Base-by-base conservation (phyloP, 2,888 invertebrate genomes). In the Parnassius glacialis region DNA sequence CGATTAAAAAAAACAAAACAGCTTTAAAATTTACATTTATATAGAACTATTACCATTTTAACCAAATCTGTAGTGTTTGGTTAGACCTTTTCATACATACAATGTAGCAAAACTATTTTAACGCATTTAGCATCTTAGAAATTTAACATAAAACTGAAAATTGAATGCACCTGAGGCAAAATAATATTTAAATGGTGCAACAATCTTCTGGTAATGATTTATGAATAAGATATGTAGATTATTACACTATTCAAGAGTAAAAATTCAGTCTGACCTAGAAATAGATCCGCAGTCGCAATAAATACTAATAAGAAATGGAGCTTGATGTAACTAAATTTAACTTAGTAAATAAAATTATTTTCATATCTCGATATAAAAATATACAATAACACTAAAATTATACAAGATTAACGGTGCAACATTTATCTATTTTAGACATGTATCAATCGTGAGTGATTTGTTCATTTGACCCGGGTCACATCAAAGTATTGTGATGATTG, bases 351-450 rank as follows among this genome's bases (percentile, higher is more conserved):
- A 79, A 80, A 65, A 65, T 59, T 74, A 54, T 78, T 80, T 80
- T 77, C 73, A 75, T 76, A 78, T 83, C 83, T 82, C 72, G 74
- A 80, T 85, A 87, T 68, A 67, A 87, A 87, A 88, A 88, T 87
- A 88, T 85, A 81, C 85, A 84, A 83, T 86, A 87, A 87, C 83
- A 79, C 85, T 86, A 85, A 86, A 79, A 86, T 82, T 84, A 84
- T 85, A 72, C 78, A 80, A 78, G 78, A 81, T 78, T 78, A 86
- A 86, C 82, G 74, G 79, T 84, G 85, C 84, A 85, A 85, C 83
- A 81, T 81, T 80, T 76, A 82, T 81, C 78, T 82, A 79, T 34
- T 34, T 34, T 34, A 34, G 34, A 34, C 5, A 34, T 34, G 34
- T 34, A 34, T 34, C 34, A 34, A 34, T 34, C 34, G 7, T 7